Percentiles rank a stretch among this genome's conserved stretches.
phyloP scores from a whole-genome alignment of 2,113 vertebrate species.

The Pleuronectes platessa region DNA sequence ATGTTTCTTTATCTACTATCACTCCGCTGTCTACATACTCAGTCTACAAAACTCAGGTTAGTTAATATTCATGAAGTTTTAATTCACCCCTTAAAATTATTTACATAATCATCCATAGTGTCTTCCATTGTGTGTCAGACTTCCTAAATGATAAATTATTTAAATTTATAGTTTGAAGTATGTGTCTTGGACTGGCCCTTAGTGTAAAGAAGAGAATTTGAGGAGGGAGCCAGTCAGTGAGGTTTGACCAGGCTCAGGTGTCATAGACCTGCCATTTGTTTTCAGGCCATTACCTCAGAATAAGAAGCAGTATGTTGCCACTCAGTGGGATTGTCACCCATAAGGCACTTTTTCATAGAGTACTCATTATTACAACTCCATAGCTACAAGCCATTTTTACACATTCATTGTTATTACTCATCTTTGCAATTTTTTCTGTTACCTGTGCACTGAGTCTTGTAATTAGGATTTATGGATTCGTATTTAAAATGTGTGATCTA shows the following conservation, averaged over 20 bases:
- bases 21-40: too few relatives aligned
- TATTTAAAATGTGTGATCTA: not conserved
- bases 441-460: not conserved
- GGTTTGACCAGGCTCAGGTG: slow-evolving; percentile 68
- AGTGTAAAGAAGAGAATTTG: slow-evolving; percentile 15
- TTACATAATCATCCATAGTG: not conserved
- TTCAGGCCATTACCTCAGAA: slow-evolving; percentile 72
- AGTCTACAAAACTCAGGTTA: not conserved
- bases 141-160: slow-evolving; percentile 13
- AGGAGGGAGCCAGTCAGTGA: slow-evolving; percentile 29
- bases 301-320: slow-evolving; percentile 64
- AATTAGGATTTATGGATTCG: not conserved
- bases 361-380: slow-evolving; percentile 47
- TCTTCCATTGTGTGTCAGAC: not conserved
- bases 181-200: slow-evolving; percentile 1
- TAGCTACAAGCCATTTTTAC: slow-evolving; percentile 32
- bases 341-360: slow-evolving; percentile 52
- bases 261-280: slow-evolving; percentile 68
- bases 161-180: not conserved
- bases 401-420: not conserved
- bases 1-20: not conserved
- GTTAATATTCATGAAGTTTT: too few relatives aligned
- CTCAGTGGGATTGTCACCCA: slow-evolving; percentile 47
- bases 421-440: not conserved
- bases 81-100: not conserved